These are phyloP conservation scores for Scarus forsteni DNA, from an alignment of 2,797 vertebrate genomes.

Conservation along the genomic window DNA sequence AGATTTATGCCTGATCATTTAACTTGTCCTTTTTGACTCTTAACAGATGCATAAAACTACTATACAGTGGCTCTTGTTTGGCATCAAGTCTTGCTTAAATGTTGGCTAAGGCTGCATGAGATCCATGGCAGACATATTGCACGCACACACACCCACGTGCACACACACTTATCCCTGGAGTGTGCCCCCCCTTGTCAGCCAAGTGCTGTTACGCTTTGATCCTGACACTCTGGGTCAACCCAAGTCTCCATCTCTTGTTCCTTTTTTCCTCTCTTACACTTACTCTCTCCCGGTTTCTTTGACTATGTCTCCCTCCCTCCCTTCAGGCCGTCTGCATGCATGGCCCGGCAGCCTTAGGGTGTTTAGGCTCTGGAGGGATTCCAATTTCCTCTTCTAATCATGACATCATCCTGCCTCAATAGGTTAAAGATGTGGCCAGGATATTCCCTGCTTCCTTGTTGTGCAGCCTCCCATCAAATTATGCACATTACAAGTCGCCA, in stretches of 20 bases:
- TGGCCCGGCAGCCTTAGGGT: slow-evolving; percentile 80
- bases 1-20: too few species aligned
- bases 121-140: slow-evolving; percentile 57
- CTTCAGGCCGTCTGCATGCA: slow-evolving; percentile 69
- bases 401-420: slow-evolving; percentile 90
- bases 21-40: too few species aligned
- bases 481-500: slow-evolving; percentile 78
- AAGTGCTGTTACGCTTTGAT: slow-evolving; percentile 85
- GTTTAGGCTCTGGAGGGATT: slow-evolving; percentile 87
- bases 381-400: slow-evolving; percentile 90
- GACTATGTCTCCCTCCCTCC: slow-evolving; percentile 59
- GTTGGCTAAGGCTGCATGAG: slow-evolving; percentile 50
- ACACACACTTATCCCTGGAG: slow-evolving; percentile 73
- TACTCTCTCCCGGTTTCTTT: slow-evolving; percentile 23
- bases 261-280: slow-evolving; percentile 12
- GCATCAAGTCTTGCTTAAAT: slow-evolving; percentile 62
- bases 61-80: slow-evolving; percentile 66
- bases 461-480: slow-evolving; percentile 83
- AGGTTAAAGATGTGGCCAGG: slow-evolving; percentile 90
- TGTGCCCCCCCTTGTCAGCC: slow-evolving; percentile 77
- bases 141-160: slow-evolving; percentile 60
- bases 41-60: too few species aligned
- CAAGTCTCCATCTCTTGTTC: slow-evolving; percentile 47
- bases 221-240: slow-evolving; percentile 73
- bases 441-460: slow-evolving; percentile 84